Percentiles rank a stretch among this genome's conserved stretches.
Conservation (phyloP, 2,888 invertebrate genomes). For the Acleris emargana region DNA sequence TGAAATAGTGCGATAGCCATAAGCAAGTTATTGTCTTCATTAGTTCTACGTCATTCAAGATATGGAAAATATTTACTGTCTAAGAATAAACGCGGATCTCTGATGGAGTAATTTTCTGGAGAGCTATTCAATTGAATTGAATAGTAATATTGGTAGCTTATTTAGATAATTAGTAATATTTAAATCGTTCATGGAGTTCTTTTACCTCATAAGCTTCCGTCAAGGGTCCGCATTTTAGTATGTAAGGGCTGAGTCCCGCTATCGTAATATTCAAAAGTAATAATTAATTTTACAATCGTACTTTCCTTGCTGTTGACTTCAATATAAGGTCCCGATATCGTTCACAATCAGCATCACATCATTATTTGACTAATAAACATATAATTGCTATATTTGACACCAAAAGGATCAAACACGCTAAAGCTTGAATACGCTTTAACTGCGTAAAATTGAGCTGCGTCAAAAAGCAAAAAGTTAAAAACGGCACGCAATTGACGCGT, state of each 20-base stretch:
- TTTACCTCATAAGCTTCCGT: constrained; percentile 6
- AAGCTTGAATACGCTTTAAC: no score
- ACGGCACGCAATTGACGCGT: no score
- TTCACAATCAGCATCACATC: background rate
- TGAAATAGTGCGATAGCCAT: constrained; percentile 28
- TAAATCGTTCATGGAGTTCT: background rate
- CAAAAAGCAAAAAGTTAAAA: no score
- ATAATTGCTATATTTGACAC: no score
- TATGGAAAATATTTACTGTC: constrained; percentile 2
- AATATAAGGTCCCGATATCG: constrained; percentile 11
- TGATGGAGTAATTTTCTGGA: background rate
- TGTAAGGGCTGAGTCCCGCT: background rate
- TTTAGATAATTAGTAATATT: background rate
- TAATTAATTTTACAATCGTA: constrained; percentile 17
- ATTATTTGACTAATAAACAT: background rate
- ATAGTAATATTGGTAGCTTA: background rate
- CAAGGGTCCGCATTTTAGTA: constrained; percentile 12
- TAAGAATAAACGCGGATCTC: constrained; percentile 13
- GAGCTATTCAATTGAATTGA: no score
- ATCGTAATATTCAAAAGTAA: constrained; percentile 17
- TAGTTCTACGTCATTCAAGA: constrained; percentile 9
- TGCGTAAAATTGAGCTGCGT: no score
- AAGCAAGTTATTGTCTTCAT: constrained; percentile 6
- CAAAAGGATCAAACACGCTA: no score
- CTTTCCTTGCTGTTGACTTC: constrained; percentile 12